Percentiles rank a stretch among this genome's conserved stretches.
Evolutionary conservation across 2,797 vertebrate species (phyloP).

Genomic region (Labeo calbasu): DNA sequence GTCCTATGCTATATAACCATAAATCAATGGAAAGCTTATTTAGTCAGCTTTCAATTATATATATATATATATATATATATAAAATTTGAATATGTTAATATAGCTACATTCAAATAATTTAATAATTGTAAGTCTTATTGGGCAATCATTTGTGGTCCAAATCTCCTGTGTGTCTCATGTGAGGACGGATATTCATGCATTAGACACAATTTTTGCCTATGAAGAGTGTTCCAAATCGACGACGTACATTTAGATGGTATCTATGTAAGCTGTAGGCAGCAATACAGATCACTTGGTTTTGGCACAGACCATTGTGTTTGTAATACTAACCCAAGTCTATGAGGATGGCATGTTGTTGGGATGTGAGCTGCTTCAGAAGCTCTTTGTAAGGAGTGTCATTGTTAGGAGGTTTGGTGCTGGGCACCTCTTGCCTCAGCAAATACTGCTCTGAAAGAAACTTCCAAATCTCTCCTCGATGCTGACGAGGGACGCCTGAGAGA

Average conservation of each 20-base stretch:
- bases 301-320: not conserved
- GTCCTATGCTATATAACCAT: too few relatives aligned
- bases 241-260: not conserved
- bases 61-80: too few relatives aligned
- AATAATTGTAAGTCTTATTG: not conserved
- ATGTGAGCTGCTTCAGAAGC: conserved; percentile 92
- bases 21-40: too few relatives aligned
- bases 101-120: not conserved
- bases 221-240: not conserved
- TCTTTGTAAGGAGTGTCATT: conserved; percentile 91
- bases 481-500: conserved; percentile 87
- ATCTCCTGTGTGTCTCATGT: not conserved
- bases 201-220: not conserved
- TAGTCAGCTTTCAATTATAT: too few relatives aligned
- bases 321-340: conserved; percentile 90
- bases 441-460: conserved; percentile 94
- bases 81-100: too few relatives aligned
- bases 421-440: conserved; percentile 84
- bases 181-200: not conserved
- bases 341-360: conserved; percentile 96
- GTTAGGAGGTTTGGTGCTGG: conserved; percentile 78
- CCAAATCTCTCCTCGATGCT: conserved; percentile 96
- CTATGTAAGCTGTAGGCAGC: conserved; percentile 5
- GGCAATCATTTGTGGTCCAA: not conserved
- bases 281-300: not conserved